Conservation (phyloP, 1,140 invertebrate species). For the Panagrolaimus sp. region DNA sequence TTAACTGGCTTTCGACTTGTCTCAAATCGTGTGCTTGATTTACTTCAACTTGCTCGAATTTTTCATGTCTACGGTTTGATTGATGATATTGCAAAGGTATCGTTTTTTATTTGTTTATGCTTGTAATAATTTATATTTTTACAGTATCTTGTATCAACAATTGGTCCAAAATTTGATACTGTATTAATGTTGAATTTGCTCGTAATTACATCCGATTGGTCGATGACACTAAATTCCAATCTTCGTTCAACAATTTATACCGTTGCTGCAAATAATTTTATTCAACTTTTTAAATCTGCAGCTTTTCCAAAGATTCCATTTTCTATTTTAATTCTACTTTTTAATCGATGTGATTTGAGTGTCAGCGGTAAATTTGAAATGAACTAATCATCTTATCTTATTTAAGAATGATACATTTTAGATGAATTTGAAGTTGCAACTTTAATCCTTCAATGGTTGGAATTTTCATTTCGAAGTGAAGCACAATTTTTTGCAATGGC, state of each 20-base stretch:
- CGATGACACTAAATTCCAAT: neutral
- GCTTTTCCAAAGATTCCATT: neutral
- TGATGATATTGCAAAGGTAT: neutral
- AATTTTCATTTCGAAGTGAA: neutral
- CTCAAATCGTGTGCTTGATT: neutral
- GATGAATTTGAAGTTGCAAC: conserved; percentile 4
- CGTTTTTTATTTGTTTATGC: neutral
- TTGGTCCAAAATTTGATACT: neutral
- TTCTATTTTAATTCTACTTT: neutral
- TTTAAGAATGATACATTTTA: neutral
- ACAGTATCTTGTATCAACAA: too few relatives aligned
- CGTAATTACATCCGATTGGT: neutral
- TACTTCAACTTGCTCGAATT: conserved; percentile 13
- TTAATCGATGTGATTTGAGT: neutral
- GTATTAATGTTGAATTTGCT: conserved; percentile 1
- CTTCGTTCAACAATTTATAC: neutral
- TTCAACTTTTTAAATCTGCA: neutral
- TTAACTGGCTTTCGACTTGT: neutral
- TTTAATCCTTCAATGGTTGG: neutral
- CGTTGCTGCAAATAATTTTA: neutral
- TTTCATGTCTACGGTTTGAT: conserved; percentile 2
- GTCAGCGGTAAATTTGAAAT: neutral
- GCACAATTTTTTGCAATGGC: neutral
- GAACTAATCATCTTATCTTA: too few relatives aligned
- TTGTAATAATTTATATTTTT: too few relatives aligned